phyloP scores from a whole-genome alignment of 2,113 vertebrate species.

The Calyptommatus sinebrachiatus region DNA sequence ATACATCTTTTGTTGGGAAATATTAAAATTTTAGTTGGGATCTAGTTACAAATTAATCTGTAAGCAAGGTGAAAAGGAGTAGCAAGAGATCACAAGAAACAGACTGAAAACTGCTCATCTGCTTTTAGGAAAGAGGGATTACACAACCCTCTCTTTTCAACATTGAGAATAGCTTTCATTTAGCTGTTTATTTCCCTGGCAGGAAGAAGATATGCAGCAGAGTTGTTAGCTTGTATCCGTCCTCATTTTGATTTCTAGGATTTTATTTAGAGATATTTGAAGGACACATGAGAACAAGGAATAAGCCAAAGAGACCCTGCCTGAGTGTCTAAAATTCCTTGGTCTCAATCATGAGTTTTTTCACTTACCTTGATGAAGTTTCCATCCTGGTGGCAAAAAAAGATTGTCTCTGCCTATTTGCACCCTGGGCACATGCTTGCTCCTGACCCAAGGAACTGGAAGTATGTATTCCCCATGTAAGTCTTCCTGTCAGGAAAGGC shows the following conservation, averaged over 20 bases:
- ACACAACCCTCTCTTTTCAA: not conserved
- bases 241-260: not conserved
- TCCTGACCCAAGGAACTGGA: too few relatives aligned
- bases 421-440: too few relatives aligned
- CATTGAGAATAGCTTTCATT: not conserved
- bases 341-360: fast-evolving
- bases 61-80: not conserved
- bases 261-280: not conserved
- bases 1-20: not conserved
- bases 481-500: too few relatives aligned
- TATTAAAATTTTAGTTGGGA: not conserved
- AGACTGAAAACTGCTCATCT: not conserved
- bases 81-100: not conserved
- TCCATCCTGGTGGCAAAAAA: too few relatives aligned
- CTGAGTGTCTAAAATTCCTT: not conserved
- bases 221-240: not conserved
- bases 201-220: not conserved
- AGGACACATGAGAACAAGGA: not conserved
- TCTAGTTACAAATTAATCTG: not conserved
- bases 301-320: not conserved
- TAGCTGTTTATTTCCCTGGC: not conserved
- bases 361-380: too few relatives aligned
- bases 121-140: not conserved
- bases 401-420: too few relatives aligned
- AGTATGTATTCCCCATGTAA: too few relatives aligned